Evolutionary conservation across 2,888 invertebrate genomes (phyloP).

Genomic region (Mechanitis mazaeus): DNA sequence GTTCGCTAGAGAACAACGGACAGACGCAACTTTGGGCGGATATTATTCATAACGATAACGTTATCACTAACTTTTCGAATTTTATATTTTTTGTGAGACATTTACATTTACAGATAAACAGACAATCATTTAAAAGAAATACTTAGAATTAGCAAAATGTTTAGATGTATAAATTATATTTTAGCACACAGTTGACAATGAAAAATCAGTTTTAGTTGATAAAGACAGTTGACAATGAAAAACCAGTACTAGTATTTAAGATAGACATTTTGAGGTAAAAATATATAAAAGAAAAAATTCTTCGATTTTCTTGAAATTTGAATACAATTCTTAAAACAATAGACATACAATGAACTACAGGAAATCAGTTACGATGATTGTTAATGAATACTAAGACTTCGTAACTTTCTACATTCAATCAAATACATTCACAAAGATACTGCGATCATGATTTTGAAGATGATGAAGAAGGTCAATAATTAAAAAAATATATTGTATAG

Average conservation of each 20-base stretch:
- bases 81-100: slow-evolving; percentile 35
- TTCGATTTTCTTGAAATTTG: not conserved
- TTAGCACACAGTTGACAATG: not conserved
- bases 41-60: slow-evolving; percentile 52
- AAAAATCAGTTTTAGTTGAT: not conserved
- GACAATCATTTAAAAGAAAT: not conserved
- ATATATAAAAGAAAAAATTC: not conserved
- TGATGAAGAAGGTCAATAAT: too few species aligned
- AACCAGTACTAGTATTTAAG: not conserved
- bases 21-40: slow-evolving; percentile 41
- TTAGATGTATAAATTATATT: not conserved
- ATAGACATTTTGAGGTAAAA: not conserved
- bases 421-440: not conserved
- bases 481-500: not conserved
- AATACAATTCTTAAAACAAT: slow-evolving; percentile 7
- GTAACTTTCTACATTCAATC: slow-evolving; percentile 2
- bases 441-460: too few species aligned
- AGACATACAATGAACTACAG: slow-evolving; percentile 19
- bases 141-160: not conserved
- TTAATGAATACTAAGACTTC: slow-evolving; percentile 29
- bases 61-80: slow-evolving; percentile 49
- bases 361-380: slow-evolving; percentile 25
- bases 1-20: slow-evolving; percentile 37
- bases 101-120: slow-evolving; percentile 25
- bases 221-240: not conserved